These are phyloP conservation scores for Polyergus mexicanus DNA, from an alignment of 1,140 invertebrate species.

Conservation along the genomic window DNA sequence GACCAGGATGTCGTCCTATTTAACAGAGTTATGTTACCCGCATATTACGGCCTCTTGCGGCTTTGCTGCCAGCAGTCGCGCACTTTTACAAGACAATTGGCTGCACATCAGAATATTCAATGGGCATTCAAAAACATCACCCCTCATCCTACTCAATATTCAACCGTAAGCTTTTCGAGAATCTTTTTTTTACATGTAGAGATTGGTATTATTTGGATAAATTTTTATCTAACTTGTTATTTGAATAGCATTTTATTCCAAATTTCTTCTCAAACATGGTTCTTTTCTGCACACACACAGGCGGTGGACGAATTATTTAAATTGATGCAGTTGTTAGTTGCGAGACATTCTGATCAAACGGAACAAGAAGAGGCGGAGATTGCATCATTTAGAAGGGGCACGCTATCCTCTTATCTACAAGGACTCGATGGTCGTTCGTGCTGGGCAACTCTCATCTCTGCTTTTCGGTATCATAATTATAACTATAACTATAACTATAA, in stretches of 20 bases:
- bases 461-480: constrained; percentile 86
- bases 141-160: constrained; percentile 96
- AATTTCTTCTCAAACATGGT: not conserved
- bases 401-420: constrained; percentile 94
- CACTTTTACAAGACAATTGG: constrained; percentile 93
- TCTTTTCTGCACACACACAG: constrained; percentile 79
- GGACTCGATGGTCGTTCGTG: constrained; percentile 93
- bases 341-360: constrained; percentile 91
- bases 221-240: not conserved
- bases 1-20: constrained; percentile 97
- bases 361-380: constrained; percentile 94
- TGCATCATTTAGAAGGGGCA: constrained; percentile 92
- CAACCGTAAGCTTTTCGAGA: constrained; percentile 87
- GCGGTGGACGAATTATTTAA: constrained; percentile 97
- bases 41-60: constrained; percentile 96
- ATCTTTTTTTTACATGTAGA: not conserved
- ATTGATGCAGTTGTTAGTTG: constrained; percentile 94
- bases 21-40: constrained; percentile 96
- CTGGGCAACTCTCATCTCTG: constrained; percentile 96
- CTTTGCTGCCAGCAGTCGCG: constrained; percentile 96
- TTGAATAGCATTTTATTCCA: not conserved
- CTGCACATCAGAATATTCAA: constrained; percentile 97
- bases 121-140: constrained; percentile 99
- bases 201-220: not conserved
- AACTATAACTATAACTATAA: not conserved